These are phyloP conservation scores for Bombylius discolor DNA, from an alignment of 2,888 invertebrate genomes.

Conservation along the genomic window DNA sequence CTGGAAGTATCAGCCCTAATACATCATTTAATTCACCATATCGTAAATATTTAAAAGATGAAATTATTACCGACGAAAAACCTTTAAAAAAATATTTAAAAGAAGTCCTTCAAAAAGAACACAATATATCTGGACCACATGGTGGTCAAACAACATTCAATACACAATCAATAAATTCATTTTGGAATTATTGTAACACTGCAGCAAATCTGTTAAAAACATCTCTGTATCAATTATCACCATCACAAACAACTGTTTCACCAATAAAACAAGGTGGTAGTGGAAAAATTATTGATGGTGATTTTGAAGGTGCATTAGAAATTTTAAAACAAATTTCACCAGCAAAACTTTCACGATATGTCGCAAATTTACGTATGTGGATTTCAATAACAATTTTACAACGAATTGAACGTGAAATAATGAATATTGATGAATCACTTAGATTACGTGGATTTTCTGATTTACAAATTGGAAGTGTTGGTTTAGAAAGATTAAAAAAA, in stretches of 20 bases:
- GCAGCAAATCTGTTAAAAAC: constrained; percentile 31
- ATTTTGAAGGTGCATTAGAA: neutral
- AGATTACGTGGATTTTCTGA: constrained; percentile 55
- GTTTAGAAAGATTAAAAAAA: constrained; percentile 61
- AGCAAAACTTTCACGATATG: constrained; percentile 53
- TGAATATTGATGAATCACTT: constrained; percentile 54
- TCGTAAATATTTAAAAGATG: constrained; percentile 27
- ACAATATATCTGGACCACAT: constrained; percentile 21
- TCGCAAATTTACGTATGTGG: constrained; percentile 74
- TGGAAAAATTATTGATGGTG: neutral
- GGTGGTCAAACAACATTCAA: constrained; percentile 18
- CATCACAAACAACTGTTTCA: constrained; percentile 21
- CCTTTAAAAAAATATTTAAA: constrained; percentile 38
- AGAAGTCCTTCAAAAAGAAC: constrained; percentile 27
- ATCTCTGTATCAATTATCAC: constrained; percentile 33
- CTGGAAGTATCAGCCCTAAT: constrained; percentile 20
- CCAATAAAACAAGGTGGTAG: constrained; percentile 23
- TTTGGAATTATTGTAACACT: constrained; percentile 36
- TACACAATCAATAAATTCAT: constrained; percentile 27
- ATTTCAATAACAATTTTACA: constrained; percentile 69
- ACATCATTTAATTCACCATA: constrained; percentile 29
- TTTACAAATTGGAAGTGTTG: constrained; percentile 53
- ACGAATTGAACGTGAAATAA: constrained; percentile 61
- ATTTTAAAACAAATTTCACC: neutral
- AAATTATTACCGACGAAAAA: constrained; percentile 40